Evolutionary conservation across 2,113 vertebrate genomes (phyloP), one percentile per base, ranked within the genome.

Genomic region (Macaca mulatta): DNA sequence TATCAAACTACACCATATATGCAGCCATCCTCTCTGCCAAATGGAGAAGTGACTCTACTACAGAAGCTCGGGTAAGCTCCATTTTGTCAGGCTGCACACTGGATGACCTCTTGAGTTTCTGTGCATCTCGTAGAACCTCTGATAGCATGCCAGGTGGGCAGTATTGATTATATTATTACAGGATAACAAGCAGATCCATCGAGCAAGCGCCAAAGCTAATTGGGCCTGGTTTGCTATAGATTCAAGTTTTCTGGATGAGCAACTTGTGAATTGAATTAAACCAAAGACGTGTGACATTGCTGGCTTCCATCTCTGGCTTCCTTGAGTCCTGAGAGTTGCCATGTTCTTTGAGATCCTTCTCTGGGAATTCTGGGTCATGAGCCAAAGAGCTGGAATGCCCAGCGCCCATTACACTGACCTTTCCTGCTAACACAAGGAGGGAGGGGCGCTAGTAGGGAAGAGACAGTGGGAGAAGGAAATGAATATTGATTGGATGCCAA

Each of bases 161-260:
- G 50, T 80, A 98, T 94, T 30, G 72, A 98, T 93, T 82, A 75
- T 12, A 3, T 89, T 94, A 94, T 94, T 97, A 97, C n/a, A 22
- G 27, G 80, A 94, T 92, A 98, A 97, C 87, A 92, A 92, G 70
- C 75, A 96, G 95, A 97, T 97, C 96, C 77, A 96, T 92, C 38
- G 95, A 81, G 92, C 96, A 96, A 96, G 45, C 12, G 38, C 96
- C 93, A 90, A 96, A 97, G 96, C 95, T 82, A 97, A 98, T 94
- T 93, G 52, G 87, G 59, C 45, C 87, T 92, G 52, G 77, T 97
- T 93, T 96, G 64, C 90, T 92, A 97, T 92, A 97, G 93, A 97
- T 94, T 94, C 64, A 69, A 70, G 75, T 93, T 96, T 96, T 96
- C 90, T 91, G 90, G 84, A 43, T 92, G 75, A 97, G 75, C 72